Percentiles rank a stretch among this genome's conserved stretches.
Evolutionary conservation across 2,888 invertebrate genomes (phyloP).

Genomic region (Julus scandinavius): DNA sequence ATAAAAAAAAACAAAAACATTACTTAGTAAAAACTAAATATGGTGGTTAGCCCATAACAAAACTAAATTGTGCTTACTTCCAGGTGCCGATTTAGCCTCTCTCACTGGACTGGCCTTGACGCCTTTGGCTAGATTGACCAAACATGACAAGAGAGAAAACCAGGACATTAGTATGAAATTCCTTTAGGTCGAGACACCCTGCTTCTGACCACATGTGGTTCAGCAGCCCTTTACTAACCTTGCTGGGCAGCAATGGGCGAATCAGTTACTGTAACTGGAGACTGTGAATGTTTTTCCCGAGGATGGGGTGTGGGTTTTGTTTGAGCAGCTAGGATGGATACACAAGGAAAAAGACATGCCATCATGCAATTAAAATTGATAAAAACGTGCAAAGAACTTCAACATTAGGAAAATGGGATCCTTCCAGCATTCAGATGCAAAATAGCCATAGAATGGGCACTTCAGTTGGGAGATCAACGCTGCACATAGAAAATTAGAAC

Average conservation of each 20-base stretch:
- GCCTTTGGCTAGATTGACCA: conserved; percentile 51
- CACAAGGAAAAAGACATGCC: conserved; percentile 49
- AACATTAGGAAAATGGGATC: neutral
- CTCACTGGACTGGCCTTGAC: conserved; percentile 51
- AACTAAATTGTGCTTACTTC: conserved; percentile 60
- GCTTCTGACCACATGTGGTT: neutral
- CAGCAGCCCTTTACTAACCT: neutral
- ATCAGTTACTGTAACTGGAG: neutral
- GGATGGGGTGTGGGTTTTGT: conserved; percentile 48
- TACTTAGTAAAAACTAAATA: conserved; percentile 43
- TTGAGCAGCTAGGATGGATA: conserved; percentile 48
- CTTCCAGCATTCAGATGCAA: neutral
- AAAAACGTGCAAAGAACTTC: neutral
- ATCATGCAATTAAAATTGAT: conserved; percentile 43
- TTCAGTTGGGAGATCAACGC: too few species aligned
- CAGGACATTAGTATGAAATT: neutral
- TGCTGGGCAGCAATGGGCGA: neutral
- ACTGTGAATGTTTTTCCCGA: conserved; percentile 14
- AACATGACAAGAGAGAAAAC: neutral
- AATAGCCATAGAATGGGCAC: neutral
- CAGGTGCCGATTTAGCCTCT: conserved; percentile 60
- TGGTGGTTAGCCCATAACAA: neutral
- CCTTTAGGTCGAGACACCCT: neutral
- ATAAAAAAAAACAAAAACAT: neutral
- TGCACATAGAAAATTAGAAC: too few species aligned